Conservation (phyloP, 2,888 invertebrate genomes). For the Ophion costatus region DNA sequence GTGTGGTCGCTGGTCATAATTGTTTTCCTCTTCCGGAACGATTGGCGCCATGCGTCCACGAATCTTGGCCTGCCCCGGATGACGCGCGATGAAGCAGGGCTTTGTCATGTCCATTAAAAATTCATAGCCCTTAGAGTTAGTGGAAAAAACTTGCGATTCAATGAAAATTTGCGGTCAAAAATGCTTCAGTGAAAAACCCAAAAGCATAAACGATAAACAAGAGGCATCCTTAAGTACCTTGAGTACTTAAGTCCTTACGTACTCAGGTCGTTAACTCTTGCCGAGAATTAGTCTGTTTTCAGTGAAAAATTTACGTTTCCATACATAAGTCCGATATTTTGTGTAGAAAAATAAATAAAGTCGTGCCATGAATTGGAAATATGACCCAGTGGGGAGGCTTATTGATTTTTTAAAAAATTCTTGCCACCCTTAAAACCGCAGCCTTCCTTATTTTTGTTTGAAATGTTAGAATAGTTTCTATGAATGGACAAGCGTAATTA, state of each 20-base stretch:
- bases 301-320: not conserved
- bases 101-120: not conserved
- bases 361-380: too few species aligned
- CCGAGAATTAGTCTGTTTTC: not conserved
- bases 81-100: not conserved
- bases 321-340: too few species aligned
- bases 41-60: not conserved
- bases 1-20: not conserved
- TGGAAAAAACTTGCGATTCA: not conserved
- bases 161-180: not conserved
- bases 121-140: not conserved
- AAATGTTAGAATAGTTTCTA: too few species aligned
- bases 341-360: too few species aligned
- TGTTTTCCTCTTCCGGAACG: slow-evolving; percentile 9
- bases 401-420: too few species aligned
- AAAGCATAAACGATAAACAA: too few species aligned
- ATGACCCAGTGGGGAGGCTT: too few species aligned
- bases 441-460: too few species aligned
- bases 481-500: too few species aligned
- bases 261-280: not conserved
- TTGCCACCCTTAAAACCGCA: too few species aligned
- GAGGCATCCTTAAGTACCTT: not conserved
- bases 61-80: not conserved
- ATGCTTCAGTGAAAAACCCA: not conserved
- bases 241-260: too few species aligned